Evolutionary conservation across 2,113 vertebrate genomes (phyloP).

Genomic region (Solea senegalensis): DNA sequence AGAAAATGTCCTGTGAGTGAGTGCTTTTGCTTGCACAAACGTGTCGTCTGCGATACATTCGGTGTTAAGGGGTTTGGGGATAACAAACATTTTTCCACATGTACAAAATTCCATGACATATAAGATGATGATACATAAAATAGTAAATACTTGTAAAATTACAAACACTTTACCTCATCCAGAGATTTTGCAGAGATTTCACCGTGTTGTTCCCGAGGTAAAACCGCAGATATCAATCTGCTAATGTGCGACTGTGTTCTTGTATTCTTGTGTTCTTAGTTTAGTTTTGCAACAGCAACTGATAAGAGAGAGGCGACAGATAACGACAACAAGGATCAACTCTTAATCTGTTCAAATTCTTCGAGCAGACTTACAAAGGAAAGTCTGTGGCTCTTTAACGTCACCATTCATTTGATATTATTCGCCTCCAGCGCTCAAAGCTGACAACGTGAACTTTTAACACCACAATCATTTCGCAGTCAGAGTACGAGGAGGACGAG

Average conservation of each 20-base stretch:
- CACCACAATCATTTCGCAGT: constrained; percentile 52
- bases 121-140: no score
- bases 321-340: constrained; percentile 34
- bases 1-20: no score
- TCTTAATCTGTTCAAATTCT: constrained; percentile 35
- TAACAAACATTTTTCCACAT: no score
- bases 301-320: constrained; percentile 24
- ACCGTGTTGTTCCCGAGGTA: background rate
- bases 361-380: constrained; percentile 37
- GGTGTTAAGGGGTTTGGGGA: no score
- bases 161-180: no score
- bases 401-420: constrained; percentile 54
- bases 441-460: constrained; percentile 56
- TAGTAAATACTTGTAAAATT: no score
- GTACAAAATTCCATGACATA: no score
- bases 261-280: background rate
- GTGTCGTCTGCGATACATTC: no score
- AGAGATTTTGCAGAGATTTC: no score
- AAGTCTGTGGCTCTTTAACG: constrained; percentile 37
- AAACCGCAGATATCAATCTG: constrained; percentile 13
- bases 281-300: constrained; percentile 26
- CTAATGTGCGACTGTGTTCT: background rate
- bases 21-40: no score
- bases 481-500: constrained; percentile 35
- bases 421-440: constrained; percentile 41